Conservation (phyloP, 2,888 invertebrate species). For the Cryptocephalus moraei region DNA sequence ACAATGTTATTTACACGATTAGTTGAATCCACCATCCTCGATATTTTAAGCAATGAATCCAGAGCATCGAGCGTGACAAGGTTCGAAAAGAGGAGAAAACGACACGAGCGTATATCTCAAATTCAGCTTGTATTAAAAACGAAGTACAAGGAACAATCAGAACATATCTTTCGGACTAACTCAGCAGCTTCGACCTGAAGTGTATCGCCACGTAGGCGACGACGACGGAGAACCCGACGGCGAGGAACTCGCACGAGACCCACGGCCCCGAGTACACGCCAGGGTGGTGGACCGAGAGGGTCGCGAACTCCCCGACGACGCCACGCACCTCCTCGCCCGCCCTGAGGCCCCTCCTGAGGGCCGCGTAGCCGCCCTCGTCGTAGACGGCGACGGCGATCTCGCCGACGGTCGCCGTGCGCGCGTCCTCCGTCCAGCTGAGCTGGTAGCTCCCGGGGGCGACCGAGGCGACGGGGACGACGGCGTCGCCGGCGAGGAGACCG, state of each 20-base stretch:
- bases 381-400: constrained; percentile 67
- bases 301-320: constrained; percentile 55
- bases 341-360: constrained; percentile 68
- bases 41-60: too few relatives aligned
- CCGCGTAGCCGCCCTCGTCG: constrained; percentile 83
- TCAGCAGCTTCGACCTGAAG: constrained; percentile 60
- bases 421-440: constrained; percentile 86
- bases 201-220: constrained; percentile 78
- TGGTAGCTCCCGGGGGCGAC: constrained; percentile 70
- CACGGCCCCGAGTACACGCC: constrained; percentile 80
- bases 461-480: constrained; percentile 66
- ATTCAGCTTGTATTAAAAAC: too few relatives aligned
- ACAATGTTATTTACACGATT: too few relatives aligned
- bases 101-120: too few relatives aligned
- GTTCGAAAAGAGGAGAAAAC: too few relatives aligned
- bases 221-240: constrained; percentile 60
- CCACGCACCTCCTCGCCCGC: constrained; percentile 51
- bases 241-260: constrained; percentile 82
- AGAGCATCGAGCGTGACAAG: too few relatives aligned
- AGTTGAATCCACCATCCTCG: too few relatives aligned
- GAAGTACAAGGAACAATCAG: background rate
- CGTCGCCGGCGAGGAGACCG: constrained; percentile 75
- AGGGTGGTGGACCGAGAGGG: constrained; percentile 57
- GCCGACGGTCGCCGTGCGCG: constrained; percentile 68
- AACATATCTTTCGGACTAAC: constrained; percentile 1